These are phyloP conservation scores for Drosophila sechellia DNA, from an alignment of 1,140 invertebrate genomes.

Conservation along the genomic window DNA sequence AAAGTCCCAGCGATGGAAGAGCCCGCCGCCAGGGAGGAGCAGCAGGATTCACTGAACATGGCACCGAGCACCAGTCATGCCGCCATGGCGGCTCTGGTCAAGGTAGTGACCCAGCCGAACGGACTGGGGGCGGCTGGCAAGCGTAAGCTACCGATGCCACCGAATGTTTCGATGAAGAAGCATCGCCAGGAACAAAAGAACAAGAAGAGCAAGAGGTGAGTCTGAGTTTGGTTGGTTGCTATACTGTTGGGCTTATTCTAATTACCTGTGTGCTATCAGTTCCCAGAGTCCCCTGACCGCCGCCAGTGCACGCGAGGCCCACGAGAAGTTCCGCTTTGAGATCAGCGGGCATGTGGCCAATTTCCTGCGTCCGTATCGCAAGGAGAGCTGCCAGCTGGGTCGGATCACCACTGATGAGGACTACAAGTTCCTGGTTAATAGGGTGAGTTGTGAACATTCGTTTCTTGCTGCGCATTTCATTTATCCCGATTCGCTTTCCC, in stretches of 20 bases:
- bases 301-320: conserved; percentile 82
- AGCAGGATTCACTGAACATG: conserved; percentile 51
- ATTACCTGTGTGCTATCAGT: conserved; percentile 4
- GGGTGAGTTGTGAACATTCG: conserved; percentile 87
- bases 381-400: conserved; percentile 91
- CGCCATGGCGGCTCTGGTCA: conserved; percentile 7
- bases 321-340: conserved; percentile 94
- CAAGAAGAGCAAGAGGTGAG: conserved; percentile 53
- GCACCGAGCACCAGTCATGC: conserved; percentile 49
- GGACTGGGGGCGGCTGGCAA: conserved; percentile 9
- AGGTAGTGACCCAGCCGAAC: neutral
- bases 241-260: neutral
- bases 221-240: neutral
- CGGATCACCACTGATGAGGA: conserved; percentile 95
- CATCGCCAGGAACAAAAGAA: conserved; percentile 42
- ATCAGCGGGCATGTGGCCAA: conserved; percentile 96
- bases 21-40: conserved; percentile 46
- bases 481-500: neutral
- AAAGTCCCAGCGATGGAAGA: neutral
- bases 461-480: conserved; percentile 66
- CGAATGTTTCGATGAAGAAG: conserved; percentile 26
- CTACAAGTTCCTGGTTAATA: conserved; percentile 97
- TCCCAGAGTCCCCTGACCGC: conserved; percentile 7
- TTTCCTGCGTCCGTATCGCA: conserved; percentile 95
- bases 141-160: conserved; percentile 51